Base-by-base conservation (phyloP, 2,113 vertebrate species). In the Anolis sagrei region DNA sequence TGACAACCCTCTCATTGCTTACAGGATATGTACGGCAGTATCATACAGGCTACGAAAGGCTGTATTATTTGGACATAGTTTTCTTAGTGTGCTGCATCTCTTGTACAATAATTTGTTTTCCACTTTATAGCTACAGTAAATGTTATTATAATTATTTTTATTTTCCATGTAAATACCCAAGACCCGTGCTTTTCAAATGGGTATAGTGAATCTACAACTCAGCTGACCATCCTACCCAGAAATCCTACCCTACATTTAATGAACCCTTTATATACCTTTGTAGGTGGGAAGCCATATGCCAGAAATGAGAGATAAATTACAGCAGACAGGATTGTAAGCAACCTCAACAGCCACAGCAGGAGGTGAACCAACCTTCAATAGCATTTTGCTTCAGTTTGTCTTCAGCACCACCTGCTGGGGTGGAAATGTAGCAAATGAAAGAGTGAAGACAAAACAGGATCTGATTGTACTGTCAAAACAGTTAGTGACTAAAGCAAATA, bases 331-430 rank as follows among this genome's bases (percentile, higher is more conserved):
- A 54, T 18, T 78, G 44, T 49, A 64, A n/a, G n/a, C 58, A 74
- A 1, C n/a, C 66, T 27, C 29, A 51, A 34, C 58, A 51, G 13
- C 64, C 48, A 29, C 4, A 51, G 39, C n/a, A 54, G 58, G 51
- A 29, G 19, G 36, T 84, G 74, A 23, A 69, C 14, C 32, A 54
- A 58, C 11, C 14, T 70, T 32, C 69, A 80, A 62, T 34, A 25
- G 36, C 54, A 49, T 69, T 23, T 86, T 44, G 10, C n/a, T 73
- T 86, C 29, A 80, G 77, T 62, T 61, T 73, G 76, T 74, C 69
- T 86, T 49, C 84, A 86, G 84, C 84, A 74, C 84, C 84, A 86
- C 39, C 69, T 86, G 84, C 68, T 86, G 77, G 69, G 21, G 39
- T 64, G 36, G 77, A 21, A 74, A 25, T 10, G n/a, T 25, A 44